Percentiles rank a stretch among this genome's conserved stretches.
phyloP scores from a whole-genome alignment of 2,113 vertebrate genomes.

The Callaeas wilsoni region DNA sequence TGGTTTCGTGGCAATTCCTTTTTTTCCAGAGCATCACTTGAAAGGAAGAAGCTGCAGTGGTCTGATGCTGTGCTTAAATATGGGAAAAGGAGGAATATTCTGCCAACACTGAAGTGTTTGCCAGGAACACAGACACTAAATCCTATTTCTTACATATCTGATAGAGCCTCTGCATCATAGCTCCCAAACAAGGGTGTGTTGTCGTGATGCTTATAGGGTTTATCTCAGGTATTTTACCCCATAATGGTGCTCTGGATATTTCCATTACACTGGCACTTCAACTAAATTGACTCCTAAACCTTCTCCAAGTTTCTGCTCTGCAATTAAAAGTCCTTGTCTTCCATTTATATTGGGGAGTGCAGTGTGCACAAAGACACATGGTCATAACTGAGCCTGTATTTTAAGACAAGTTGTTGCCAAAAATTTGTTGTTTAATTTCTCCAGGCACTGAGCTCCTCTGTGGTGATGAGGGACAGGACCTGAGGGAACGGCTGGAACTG shows the following conservation, averaged over 20 bases:
- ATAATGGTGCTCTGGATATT: background rate
- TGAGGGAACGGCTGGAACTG: background rate
- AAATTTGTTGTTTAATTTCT: background rate
- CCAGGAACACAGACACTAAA: background rate
- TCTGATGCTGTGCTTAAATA: background rate
- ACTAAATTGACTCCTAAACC: background rate
- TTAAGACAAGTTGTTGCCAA: background rate
- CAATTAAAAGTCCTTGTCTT: background rate
- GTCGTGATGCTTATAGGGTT: background rate
- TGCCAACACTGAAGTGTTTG: background rate
- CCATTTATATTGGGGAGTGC: background rate
- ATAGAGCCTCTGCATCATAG: background rate
- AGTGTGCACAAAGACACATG: background rate
- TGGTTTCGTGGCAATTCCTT: background rate
- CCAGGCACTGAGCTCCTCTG: background rate
- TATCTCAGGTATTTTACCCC: background rate
- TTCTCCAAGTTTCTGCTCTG: background rate
- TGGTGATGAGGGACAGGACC: background rate
- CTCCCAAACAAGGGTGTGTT: background rate
- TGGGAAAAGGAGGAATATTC: background rate
- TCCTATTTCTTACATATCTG: background rate
- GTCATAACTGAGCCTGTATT: background rate
- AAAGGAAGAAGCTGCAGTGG: background rate
- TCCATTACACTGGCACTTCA: background rate
- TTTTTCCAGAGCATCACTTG: background rate